Conservation (phyloP, 2,888 invertebrate genomes). For the Aphelenchoides bicaudatus region DNA sequence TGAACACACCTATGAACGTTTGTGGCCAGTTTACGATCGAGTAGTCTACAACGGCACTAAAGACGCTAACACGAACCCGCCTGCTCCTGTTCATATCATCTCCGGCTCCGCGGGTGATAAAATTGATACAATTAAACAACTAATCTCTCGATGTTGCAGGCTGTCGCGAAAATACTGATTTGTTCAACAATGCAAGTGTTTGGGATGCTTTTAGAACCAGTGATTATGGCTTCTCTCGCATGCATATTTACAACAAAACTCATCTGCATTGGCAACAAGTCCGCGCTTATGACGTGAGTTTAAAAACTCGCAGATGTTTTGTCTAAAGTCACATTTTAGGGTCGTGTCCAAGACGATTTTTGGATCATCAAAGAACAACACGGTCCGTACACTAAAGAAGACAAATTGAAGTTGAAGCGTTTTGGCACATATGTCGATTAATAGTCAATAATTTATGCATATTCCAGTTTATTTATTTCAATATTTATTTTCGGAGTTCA, state of each 20-base stretch:
- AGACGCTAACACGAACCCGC: conserved; percentile 72
- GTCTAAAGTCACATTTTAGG: too few relatives aligned
- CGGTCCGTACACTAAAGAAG: conserved; percentile 26
- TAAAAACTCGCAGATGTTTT: too few relatives aligned
- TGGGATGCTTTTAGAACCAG: conserved; percentile 77
- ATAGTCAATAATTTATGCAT: too few relatives aligned
- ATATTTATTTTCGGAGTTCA: too few relatives aligned
- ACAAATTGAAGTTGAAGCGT: conserved; percentile 16
- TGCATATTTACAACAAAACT: conserved; percentile 72
- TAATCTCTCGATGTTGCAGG: conserved; percentile 64
- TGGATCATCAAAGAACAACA: conserved; percentile 33
- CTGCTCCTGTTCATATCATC: conserved; percentile 76
- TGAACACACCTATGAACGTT: conserved; percentile 86
- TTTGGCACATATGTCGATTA: conserved; percentile 32
- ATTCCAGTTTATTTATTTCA: too few relatives aligned
- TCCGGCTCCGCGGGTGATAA: conserved; percentile 77
- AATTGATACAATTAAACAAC: conserved; percentile 72
- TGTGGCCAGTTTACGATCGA: conserved; percentile 88
- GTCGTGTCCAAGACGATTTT: conserved; percentile 31
- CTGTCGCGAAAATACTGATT: conserved; percentile 78
- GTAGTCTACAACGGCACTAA: conserved; percentile 65
- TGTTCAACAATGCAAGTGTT: conserved; percentile 68
- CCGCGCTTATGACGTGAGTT: conserved; percentile 63
- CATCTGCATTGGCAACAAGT: conserved; percentile 86
- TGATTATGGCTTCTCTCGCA: conserved; percentile 70